Conservation (phyloP, 2,113 vertebrate genomes). For the Trinectes maculatus region DNA sequence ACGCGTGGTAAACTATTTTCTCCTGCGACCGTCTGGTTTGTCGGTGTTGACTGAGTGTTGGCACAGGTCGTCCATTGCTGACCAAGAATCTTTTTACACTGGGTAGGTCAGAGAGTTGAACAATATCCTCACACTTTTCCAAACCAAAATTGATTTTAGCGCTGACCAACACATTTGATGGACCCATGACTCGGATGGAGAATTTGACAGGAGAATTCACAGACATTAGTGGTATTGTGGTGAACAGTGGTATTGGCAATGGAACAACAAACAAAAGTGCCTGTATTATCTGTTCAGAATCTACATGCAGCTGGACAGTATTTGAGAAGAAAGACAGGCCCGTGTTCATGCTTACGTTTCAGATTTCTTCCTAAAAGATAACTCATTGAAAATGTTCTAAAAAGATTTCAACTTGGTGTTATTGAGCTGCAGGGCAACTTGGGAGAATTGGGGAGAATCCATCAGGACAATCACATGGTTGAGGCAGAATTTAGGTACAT, state of each 20-base stretch:
- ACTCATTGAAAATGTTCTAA: too few species aligned
- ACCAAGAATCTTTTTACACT: constrained; percentile 42
- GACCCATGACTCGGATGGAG: constrained; percentile 31
- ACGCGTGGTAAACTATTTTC: constrained; percentile 47
- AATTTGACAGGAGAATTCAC: constrained; percentile 31
- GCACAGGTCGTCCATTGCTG: constrained; percentile 41
- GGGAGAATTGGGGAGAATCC: too few species aligned
- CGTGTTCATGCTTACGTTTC: too few species aligned
- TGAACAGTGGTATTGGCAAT: constrained; percentile 28
- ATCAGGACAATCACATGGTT: too few species aligned
- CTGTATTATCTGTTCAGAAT: constrained; percentile 27
- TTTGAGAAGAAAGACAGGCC: too few species aligned
- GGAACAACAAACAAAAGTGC: constrained; percentile 43
- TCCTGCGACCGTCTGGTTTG: constrained; percentile 39
- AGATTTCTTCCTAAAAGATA: too few species aligned
- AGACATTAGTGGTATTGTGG: constrained; percentile 60
- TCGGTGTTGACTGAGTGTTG: constrained; percentile 51
- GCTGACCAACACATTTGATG: constrained; percentile 44
- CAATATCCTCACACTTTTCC: constrained; percentile 58
- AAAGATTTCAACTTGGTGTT: too few species aligned
- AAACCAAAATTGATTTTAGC: constrained; percentile 73
- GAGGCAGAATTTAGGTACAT: too few species aligned
- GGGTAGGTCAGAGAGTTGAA: constrained; percentile 31
- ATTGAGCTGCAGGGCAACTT: too few species aligned
- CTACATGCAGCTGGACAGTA: too few species aligned